Percentiles rank a stretch among this genome's conserved stretches.
phyloP scores from a whole-genome alignment of 2,888 invertebrate genomes.

The Microctonus brassicae region DNA sequence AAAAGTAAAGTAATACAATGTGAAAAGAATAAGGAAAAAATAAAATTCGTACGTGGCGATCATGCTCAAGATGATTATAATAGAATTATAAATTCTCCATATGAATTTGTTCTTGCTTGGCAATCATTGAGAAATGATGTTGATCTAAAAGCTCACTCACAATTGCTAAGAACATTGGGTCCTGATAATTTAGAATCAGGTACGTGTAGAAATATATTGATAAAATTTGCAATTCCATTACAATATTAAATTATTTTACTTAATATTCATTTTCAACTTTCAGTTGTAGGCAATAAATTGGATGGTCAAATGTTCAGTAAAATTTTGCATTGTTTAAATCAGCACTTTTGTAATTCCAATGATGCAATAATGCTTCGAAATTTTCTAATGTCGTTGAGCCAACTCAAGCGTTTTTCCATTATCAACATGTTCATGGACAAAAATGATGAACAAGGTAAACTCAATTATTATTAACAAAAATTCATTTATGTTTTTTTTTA shows the following conservation, averaged over 20 bases:
- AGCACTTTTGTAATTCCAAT: constrained; percentile 61
- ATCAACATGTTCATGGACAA: constrained; percentile 64
- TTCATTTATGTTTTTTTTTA: background rate
- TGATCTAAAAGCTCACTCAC: constrained; percentile 58
- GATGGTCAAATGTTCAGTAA: constrained; percentile 66
- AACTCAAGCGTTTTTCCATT: constrained; percentile 64
- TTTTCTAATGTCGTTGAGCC: constrained; percentile 59
- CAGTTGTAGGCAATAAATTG: constrained; percentile 69
- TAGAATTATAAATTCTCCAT: constrained; percentile 55
- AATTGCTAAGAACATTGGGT: constrained; percentile 61
- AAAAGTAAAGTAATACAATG: background rate
- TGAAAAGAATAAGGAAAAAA: background rate
- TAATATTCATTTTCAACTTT: no score
- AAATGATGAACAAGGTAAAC: constrained; percentile 58
- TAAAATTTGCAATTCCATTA: no score
- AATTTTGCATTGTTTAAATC: constrained; percentile 64
- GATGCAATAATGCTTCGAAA: constrained; percentile 57
- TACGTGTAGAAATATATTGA: constrained; percentile 53
- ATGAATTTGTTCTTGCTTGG: constrained; percentile 66
- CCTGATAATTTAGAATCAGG: constrained; percentile 49
- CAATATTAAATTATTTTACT: no score
- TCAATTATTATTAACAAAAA: background rate
- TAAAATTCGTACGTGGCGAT: background rate
- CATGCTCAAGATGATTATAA: background rate
- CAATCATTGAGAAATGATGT: constrained; percentile 59